Conservation (phyloP, 2,113 vertebrate genomes). For the Montifringilla adamsi region DNA sequence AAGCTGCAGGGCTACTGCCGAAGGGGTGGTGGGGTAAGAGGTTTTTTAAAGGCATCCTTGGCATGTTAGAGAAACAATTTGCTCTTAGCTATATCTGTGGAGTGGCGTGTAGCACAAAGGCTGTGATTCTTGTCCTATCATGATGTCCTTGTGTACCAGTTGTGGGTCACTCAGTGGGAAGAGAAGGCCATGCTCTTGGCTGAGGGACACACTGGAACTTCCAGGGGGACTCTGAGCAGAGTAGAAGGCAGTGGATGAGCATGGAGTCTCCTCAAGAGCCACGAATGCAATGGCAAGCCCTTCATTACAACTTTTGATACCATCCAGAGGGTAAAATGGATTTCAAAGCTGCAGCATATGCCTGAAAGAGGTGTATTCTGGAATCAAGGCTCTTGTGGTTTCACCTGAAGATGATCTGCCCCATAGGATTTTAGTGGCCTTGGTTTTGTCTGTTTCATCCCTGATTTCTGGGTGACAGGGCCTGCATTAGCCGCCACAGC, state of each 20-base stretch:
- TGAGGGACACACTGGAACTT: background rate
- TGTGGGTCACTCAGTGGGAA: fast-evolving
- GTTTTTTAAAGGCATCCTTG: background rate
- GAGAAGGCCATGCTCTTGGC: background rate
- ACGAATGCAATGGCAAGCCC: background rate
- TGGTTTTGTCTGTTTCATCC: background rate
- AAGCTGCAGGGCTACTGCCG: background rate
- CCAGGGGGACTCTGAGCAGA: fast-evolving
- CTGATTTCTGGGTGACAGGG: background rate
- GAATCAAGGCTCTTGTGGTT: background rate
- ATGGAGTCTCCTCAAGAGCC: background rate
- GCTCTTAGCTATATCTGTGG: background rate
- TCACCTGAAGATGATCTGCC: background rate
- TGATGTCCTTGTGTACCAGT: background rate
- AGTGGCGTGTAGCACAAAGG: background rate
- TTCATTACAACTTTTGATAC: background rate
- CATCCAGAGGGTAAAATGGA: background rate
- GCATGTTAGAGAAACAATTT: background rate
- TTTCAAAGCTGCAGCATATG: background rate
- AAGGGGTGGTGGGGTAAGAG: background rate
- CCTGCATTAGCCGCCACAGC: fast-evolving
- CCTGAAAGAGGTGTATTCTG: background rate
- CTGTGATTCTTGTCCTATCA: background rate
- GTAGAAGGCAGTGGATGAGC: background rate
- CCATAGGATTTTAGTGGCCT: background rate